Conservation (phyloP, 2,888 invertebrate genomes). For the Drosophila austrosaltans region DNA sequence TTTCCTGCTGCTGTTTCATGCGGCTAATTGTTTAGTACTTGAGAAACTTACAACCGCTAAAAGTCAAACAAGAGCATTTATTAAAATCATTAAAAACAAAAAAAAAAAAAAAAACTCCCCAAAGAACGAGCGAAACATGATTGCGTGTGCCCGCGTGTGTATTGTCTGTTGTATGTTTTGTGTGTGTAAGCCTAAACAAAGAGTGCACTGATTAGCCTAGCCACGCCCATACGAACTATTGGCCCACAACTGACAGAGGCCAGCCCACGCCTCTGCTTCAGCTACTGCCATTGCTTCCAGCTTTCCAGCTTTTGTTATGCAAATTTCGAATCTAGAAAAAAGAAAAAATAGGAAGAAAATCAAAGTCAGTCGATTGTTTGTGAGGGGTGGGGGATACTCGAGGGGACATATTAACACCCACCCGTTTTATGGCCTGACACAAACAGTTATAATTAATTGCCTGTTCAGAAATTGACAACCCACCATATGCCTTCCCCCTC, state of each 20-base stretch:
- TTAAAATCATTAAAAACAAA: conserved; percentile 69
- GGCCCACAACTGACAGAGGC: not conserved
- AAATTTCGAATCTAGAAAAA: conserved; percentile 39
- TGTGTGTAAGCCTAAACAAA: conserved; percentile 56
- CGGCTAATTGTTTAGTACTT: conserved; percentile 71
- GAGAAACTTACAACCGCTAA: conserved; percentile 72
- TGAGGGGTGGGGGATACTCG: conserved; percentile 22
- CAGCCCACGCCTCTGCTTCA: conserved; percentile 19
- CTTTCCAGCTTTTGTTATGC: conserved; percentile 60
- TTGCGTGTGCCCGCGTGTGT: conserved; percentile 51
- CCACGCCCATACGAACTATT: conserved; percentile 39
- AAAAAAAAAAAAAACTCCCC: not conserved
- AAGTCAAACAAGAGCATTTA: conserved; percentile 71
- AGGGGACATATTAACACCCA: conserved; percentile 60
- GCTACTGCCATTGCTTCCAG: conserved; percentile 14
- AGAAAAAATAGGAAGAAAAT: conserved; percentile 33
- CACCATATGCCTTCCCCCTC: conserved; percentile 21
- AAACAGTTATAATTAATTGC: conserved; percentile 74
- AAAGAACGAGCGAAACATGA: conserved; percentile 20
- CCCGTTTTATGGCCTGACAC: conserved; percentile 46
- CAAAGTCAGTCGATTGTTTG: conserved; percentile 1
- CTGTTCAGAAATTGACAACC: conserved; percentile 63
- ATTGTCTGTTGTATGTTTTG: conserved; percentile 32
- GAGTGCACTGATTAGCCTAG: conserved; percentile 65
- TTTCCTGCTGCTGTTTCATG: conserved; percentile 56